Conservation (phyloP, 2,888 invertebrate genomes). For the Latrodectus hesperus region DNA sequence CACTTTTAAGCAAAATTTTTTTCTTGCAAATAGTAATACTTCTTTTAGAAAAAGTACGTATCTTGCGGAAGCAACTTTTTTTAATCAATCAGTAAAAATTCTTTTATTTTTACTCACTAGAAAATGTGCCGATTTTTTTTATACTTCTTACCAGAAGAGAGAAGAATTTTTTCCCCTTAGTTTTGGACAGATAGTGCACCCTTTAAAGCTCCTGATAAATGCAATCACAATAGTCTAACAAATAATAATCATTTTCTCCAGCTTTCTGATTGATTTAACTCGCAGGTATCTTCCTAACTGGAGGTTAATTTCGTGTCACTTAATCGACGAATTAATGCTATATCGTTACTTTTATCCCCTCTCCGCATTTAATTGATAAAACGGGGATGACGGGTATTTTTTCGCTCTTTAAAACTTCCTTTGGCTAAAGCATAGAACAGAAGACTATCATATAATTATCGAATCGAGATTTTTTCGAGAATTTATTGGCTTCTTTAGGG, state of each 20-base stretch:
- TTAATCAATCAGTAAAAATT: constrained; percentile 48
- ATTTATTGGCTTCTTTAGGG: constrained; percentile 50
- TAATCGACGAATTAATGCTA: constrained; percentile 64
- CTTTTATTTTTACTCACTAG: constrained; percentile 15
- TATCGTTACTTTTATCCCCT: constrained; percentile 24
- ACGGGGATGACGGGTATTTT: background rate
- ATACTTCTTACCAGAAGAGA: background rate
- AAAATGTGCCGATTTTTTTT: constrained; percentile 11
- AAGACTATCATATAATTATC: constrained; percentile 63
- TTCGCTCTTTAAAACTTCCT: background rate
- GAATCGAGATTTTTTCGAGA: constrained; percentile 62
- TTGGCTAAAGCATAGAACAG: constrained; percentile 61
- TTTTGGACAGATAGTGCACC: constrained; percentile 47
- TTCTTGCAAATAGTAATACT: too few relatives aligned
- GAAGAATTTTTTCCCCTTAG: background rate
- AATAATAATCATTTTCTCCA: constrained; percentile 60
- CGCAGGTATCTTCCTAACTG: constrained; percentile 18
- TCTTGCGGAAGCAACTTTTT: background rate
- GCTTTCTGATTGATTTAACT: constrained; percentile 56
- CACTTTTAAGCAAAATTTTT: too few relatives aligned
- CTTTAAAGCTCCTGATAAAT: constrained; percentile 57
- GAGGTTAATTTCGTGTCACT: background rate
- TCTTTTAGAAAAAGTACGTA: background rate
- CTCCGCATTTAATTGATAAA: constrained; percentile 57
- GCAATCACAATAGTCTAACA: constrained; percentile 59